These are phyloP conservation scores for Acanthochromis polyacanthus DNA, from an alignment of 2,113 vertebrate species.

Conservation along the genomic window DNA sequence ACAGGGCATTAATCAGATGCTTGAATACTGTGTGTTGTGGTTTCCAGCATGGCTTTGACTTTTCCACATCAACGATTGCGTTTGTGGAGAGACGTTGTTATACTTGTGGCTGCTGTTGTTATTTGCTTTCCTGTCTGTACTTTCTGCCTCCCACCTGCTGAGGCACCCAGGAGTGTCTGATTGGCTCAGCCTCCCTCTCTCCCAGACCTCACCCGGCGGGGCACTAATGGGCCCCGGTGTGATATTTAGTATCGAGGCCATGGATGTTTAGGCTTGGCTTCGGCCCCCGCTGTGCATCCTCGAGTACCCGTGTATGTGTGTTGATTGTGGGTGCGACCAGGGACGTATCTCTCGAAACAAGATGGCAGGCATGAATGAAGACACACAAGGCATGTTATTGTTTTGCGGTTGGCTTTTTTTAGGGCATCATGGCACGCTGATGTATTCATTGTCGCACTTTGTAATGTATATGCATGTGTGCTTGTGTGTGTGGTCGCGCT, in stretches of 20 bases:
- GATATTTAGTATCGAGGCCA: constrained; percentile 69
- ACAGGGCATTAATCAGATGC: constrained; percentile 19
- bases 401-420: constrained; percentile 1
- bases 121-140: constrained; percentile 28
- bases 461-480: not conserved
- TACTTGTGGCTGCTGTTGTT: constrained; percentile 43
- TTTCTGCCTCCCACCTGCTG: constrained; percentile 54
- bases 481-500: not conserved
- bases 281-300: constrained; percentile 57
- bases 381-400: not conserved
- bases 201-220: constrained; percentile 66
- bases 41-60: constrained; percentile 14
- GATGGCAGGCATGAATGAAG: constrained; percentile 5
- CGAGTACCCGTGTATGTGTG: constrained; percentile 19
- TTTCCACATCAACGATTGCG: constrained; percentile 29
- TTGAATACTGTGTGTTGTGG: constrained; percentile 11
- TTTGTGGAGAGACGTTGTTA: constrained; percentile 16
- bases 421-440: not conserved
- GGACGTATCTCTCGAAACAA: not conserved
- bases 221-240: constrained; percentile 73
- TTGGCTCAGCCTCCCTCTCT: constrained; percentile 66
- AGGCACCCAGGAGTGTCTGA: constrained; percentile 61
- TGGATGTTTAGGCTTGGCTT: constrained; percentile 70
- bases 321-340: constrained; percentile 8
- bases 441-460: not conserved